Base-by-base conservation (phyloP, 1,140 invertebrate genomes). In the Hyles euphorbiae region DNA sequence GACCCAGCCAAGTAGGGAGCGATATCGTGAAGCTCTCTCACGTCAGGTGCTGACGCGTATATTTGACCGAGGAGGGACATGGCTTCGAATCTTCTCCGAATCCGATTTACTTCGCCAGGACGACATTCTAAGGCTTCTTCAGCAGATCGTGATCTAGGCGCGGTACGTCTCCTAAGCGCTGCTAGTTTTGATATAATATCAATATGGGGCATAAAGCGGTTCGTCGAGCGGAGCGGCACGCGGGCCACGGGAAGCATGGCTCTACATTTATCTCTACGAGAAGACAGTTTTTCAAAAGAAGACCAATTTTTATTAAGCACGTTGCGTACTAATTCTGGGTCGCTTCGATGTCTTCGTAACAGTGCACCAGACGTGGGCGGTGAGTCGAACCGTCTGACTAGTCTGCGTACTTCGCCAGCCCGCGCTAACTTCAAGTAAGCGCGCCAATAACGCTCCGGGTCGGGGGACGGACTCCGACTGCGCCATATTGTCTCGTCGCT, bases 171-270 rank as follows among this genome's bases (percentile, higher is more conserved):
- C 47, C 94, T 92, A 44, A 97, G 78, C 3, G 92, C 91, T 0
- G 94, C 95, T 32, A 94, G 92, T 83, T 96, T 96, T 71, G 95
- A 96, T 64, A 96, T 96, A 2, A 97, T 93, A 74, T 97, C 96
- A 43, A 96, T 96, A 72, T 95, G 95, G 0, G 95, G 95, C 94
- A 97, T 96, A 50, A 92, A 92, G 3, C 95, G 90, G 72, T 96
- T 93, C 46, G 93, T 93, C 2, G 90, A 86, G n/a, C 91, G 87
- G 34, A 94, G 81, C 33, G 93, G 93, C 10, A 91, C 78, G n/a
- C 91, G 88, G 0, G 91, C 90, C 40, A 93, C 92, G 0, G 94
- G 93, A 7, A 92, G 91, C 9, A 91, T 87, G 32, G 85, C 81
- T 34, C 90, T 90, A 53, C 90, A 86, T 73, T 87, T 90, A 62